Percentiles rank a stretch among this genome's conserved stretches.
These are phyloP conservation scores for Phrynocephalus guinanensis DNA, from an alignment of 2,797 vertebrate genomes.

Conservation along the genomic window DNA sequence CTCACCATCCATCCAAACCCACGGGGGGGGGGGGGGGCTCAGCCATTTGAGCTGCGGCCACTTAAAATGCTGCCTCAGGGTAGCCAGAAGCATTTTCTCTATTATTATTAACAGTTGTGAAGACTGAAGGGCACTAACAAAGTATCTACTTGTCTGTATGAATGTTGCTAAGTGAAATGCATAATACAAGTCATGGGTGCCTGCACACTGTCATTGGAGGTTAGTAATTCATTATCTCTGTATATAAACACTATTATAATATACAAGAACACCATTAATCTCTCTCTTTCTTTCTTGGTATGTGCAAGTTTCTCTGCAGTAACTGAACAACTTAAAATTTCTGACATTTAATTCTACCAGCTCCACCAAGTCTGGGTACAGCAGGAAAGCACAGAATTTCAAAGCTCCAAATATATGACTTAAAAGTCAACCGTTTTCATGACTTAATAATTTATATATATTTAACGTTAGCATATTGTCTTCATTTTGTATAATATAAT, in stretches of 20 bases:
- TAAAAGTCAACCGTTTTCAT: background rate
- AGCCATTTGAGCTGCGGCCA: background rate
- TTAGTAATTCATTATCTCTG: slow-evolving; percentile 14
- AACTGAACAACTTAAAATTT: rapidly evolving
- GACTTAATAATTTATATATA: background rate
- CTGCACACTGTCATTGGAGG: slow-evolving; percentile 43
- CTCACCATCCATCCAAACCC: no score
- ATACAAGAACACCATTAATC: slow-evolving; percentile 25
- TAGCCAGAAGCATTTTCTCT: background rate
- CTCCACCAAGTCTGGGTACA: background rate
- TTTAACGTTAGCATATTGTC: background rate
- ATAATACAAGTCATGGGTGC: slow-evolving; percentile 23
- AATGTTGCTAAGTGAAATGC: slow-evolving; percentile 22
- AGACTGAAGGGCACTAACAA: rapidly evolving
- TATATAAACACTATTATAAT: background rate
- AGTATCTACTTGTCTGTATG: background rate
- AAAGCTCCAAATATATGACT: background rate
- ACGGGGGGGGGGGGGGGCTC: background rate
- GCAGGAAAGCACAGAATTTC: background rate
- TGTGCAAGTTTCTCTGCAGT: rapidly evolving
- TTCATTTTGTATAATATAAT: background rate
- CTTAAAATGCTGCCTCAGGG: slow-evolving; percentile 6
- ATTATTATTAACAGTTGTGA: background rate
- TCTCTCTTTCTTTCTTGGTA: background rate
- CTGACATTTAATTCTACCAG: slow-evolving; percentile 20